phyloP scores from a whole-genome alignment of 2,113 vertebrate species.

The Bucco capensis region DNA sequence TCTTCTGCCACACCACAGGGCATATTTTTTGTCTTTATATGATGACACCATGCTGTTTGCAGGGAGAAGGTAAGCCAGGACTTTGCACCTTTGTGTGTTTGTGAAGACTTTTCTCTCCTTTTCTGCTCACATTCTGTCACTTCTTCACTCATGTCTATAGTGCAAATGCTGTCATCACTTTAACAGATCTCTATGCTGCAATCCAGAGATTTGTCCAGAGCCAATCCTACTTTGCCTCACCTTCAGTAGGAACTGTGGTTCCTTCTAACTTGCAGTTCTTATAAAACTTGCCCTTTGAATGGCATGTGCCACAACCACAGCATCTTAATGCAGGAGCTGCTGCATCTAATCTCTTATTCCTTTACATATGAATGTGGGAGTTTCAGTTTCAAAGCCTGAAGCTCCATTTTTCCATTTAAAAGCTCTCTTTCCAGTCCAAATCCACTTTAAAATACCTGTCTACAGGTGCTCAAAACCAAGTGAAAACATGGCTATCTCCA shows the following conservation, averaged over 20 bases:
- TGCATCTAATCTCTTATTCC: not conserved
- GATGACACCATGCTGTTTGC: no score
- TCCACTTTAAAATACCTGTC: not conserved
- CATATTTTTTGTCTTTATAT: not conserved
- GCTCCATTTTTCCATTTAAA: not conserved
- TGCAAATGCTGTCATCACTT: not conserved
- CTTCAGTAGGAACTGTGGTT: not conserved
- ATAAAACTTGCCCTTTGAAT: not conserved
- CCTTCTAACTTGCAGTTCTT: not conserved
- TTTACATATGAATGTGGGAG: accelerated
- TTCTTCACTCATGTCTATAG: not conserved
- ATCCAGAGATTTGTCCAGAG: not conserved
- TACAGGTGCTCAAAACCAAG: not conserved
- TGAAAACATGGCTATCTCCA: not conserved
- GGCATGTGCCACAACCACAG: not conserved
- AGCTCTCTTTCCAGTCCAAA: not conserved
- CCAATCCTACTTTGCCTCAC: not conserved
- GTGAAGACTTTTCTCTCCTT: not conserved
- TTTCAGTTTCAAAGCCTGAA: not conserved
- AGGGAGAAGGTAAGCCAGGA: not conserved
- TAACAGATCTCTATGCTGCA: not conserved
- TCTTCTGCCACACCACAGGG: not conserved
- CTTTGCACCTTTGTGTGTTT: not conserved
- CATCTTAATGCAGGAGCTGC: not conserved
- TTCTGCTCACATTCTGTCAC: not conserved